phyloP scores from a whole-genome alignment of 2,888 invertebrate genomes.

The Prosapia bicincta region DNA sequence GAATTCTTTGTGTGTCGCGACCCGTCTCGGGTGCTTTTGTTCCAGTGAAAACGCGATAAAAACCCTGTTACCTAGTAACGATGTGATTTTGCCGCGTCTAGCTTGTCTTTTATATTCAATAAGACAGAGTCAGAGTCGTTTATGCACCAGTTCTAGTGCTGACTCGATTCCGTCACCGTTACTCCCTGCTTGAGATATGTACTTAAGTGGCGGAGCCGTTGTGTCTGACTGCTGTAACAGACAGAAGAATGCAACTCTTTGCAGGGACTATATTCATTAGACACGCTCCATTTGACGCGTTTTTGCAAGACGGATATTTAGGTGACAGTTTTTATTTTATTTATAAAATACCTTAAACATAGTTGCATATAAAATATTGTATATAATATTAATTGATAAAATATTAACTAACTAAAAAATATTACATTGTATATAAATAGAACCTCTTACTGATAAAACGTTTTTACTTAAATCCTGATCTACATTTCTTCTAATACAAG shows the following conservation, averaged over 20 bases:
- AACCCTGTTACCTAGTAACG: not conserved
- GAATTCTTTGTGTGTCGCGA: not conserved
- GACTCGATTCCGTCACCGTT: not conserved
- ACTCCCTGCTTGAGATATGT: not conserved
- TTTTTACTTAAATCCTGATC: too few relatives aligned
- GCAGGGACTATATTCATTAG: too few relatives aligned
- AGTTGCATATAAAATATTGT: too few relatives aligned
- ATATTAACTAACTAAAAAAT: too few relatives aligned
- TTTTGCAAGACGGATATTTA: too few relatives aligned
- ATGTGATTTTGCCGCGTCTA: not conserved
- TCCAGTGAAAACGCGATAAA: not conserved
- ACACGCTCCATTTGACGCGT: too few relatives aligned
- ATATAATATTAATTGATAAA: too few relatives aligned
- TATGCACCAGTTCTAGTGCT: not conserved
- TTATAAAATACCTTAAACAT: too few relatives aligned
- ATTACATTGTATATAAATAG: too few relatives aligned
- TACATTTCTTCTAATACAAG: too few relatives aligned
- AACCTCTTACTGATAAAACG: too few relatives aligned
- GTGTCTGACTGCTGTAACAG: not conserved
- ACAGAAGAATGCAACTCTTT: not conserved
- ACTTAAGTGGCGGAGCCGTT: not conserved
- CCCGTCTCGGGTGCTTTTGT: not conserved
- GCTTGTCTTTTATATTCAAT: not conserved
- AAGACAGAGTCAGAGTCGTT: not conserved
- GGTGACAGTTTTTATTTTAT: too few relatives aligned